phyloP scores from a whole-genome alignment of 2,113 vertebrate genomes.

The Xerus inauris region DNA sequence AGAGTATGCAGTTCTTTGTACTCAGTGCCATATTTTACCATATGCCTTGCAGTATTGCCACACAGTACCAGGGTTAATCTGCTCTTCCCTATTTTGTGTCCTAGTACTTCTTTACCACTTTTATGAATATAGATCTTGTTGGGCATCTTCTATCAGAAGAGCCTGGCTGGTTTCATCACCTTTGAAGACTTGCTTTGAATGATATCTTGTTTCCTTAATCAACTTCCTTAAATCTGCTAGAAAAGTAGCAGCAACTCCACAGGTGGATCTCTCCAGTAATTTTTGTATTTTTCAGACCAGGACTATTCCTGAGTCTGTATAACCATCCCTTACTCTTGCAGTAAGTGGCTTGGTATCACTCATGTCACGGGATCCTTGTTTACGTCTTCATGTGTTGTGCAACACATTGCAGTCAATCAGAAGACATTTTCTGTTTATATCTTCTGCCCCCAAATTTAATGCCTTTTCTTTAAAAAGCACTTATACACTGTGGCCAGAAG shows the following conservation, averaged over 20 bases:
- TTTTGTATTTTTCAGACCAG: neutral
- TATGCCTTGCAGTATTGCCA: neutral
- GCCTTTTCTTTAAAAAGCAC: neutral
- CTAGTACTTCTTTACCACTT: neutral
- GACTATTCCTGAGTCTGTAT: neutral
- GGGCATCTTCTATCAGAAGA: constrained; percentile 14
- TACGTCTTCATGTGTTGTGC: neutral
- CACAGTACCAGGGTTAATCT: neutral
- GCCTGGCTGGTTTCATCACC: neutral
- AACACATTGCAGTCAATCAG: neutral
- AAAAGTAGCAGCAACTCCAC: neutral
- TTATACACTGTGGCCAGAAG: neutral
- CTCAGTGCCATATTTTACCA: neutral
- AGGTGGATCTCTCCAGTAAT: neutral
- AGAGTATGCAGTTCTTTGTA: neutral
- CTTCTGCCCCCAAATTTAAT: neutral
- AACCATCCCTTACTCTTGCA: neutral
- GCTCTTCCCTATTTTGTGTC: neutral
- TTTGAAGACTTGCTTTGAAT: neutral
- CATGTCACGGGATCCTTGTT: neutral
- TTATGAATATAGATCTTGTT: neutral
- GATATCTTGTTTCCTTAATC: neutral
- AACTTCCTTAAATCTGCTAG: neutral
- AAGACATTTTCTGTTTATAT: neutral
- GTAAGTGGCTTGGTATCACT: neutral